A percentile compares a stretch with the other conserved stretches of the same genome.
These are phyloP conservation scores for Ailuropoda melanoleuca DNA, from an alignment of 2,113 vertebrate genomes.

Conservation along the genomic window DNA sequence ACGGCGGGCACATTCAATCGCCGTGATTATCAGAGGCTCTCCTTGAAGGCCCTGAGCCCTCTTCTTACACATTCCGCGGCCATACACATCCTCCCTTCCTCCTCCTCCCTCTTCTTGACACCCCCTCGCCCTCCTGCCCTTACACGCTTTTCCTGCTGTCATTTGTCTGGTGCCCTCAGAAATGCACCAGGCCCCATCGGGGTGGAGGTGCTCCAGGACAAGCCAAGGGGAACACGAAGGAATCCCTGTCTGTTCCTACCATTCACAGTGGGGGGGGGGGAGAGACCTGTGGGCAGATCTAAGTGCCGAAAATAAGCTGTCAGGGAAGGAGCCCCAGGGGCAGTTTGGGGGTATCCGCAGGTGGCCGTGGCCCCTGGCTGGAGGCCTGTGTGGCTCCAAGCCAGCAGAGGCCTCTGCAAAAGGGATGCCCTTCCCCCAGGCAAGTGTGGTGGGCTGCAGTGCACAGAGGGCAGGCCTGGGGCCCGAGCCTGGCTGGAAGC, in stretches of 20 bases:
- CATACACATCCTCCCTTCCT: too few relatives aligned
- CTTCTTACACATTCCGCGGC: background rate
- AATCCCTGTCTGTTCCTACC: background rate
- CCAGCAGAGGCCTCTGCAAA: too few relatives aligned
- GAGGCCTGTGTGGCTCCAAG: background rate
- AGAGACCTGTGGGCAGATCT: background rate
- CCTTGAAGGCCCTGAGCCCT: background rate
- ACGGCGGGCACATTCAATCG: fast-evolving
- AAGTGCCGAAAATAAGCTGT: background rate
- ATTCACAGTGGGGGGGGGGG: background rate
- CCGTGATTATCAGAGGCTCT: fast-evolving
- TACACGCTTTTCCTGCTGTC: background rate
- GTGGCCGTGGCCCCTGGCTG: background rate
- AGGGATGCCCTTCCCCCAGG: background rate
- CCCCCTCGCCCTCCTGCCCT: too few relatives aligned
- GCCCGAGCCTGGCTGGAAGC: background rate
- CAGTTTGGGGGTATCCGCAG: background rate
- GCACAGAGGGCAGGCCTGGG: background rate
- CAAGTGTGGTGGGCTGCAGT: background rate
- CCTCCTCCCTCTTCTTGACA: background rate
- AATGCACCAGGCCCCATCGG: background rate
- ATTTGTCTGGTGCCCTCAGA: background rate
- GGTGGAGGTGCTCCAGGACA: background rate
- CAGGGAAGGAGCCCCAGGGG: background rate
- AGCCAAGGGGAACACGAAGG: background rate